Base-by-base conservation (phyloP, 1,140 invertebrate genomes). In the Drosophila busckii region DNA sequence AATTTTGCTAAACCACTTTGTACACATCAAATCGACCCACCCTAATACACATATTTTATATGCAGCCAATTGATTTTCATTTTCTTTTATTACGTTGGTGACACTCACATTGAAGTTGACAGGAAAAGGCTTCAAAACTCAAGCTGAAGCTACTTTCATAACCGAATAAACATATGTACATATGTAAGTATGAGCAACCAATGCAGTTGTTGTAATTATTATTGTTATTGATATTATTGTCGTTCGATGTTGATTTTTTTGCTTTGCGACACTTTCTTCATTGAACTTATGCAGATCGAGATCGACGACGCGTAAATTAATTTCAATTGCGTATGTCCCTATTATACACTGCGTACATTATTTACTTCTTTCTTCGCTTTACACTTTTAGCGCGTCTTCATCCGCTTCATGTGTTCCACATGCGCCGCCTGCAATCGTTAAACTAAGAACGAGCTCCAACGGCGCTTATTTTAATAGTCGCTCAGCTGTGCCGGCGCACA, bases 271-370 rank as follows among this genome's bases (percentile, higher is more conserved):
- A 31, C 45, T 31, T 64, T 50, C 73, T 66, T 75, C 70, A 66
- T 70, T 76, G 70, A 76, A 76, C 70, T 76, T 76, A 76, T 76
- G 70, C 70, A 76, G 71, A 76, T 78, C 42, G 53, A 23, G 49
- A 64, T 40, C 71, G 52, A 62, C 55, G 52, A 55, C 50, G 71
- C 70, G 70, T 76, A 58, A 71, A 76, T 76, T 75, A 61, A 76
- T 66, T 76, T 76, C 64, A 76, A 76, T 76, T 75, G 60, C 12
- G 26, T 44, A 13, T 28, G n/a, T 31, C 7, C 3, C 26, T 38
- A 45, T 26, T 61, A 56, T 69, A 40, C 56, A 54, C 67, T 48
- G 29, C 16, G 52, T 64, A 73, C 53, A 69, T 69, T 73, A 61
- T 80, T 42, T 80, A 70, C 67, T 71, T 71, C 31, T 32, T 54